Conservation (phyloP, 1,140 invertebrate genomes). For the Lepidurus couesii region DNA sequence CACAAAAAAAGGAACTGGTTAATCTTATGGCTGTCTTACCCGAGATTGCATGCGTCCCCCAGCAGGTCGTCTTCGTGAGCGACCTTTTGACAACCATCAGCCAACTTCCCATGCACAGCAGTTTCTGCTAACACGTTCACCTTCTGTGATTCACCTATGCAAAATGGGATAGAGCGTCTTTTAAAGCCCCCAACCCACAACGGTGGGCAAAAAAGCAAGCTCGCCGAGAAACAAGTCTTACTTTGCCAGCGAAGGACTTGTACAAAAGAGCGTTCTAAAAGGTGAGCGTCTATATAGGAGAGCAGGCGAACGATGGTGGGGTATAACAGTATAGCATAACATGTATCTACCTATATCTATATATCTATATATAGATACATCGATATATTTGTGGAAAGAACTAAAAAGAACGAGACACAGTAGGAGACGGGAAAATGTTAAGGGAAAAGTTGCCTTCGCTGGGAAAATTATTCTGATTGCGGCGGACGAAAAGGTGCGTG, state of each 20-base stretch:
- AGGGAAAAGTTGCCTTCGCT: not conserved
- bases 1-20: not conserved
- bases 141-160: not conserved
- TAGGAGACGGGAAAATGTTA: not conserved
- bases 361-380: too few species aligned
- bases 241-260: not conserved
- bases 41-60: conserved; percentile 13
- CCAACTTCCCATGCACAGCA: not conserved
- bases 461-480: conserved; percentile 22
- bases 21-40: conserved; percentile 4
- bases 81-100: not conserved
- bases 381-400: not conserved
- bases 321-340: too few species aligned
- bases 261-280: not conserved
- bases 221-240: not conserved
- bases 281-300: not conserved
- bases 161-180: not conserved
- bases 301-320: not conserved
- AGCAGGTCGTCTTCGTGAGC: conserved; percentile 12
- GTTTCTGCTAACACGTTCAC: not conserved
- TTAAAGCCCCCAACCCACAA: too few species aligned
- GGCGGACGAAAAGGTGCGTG: conserved; percentile 16
- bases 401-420: not conserved
- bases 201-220: not conserved
- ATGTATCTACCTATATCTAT: too few species aligned